Evolutionary conservation across 2,113 vertebrate species (phyloP), one percentile per base, ranked within the genome.

Genomic region (Syngnathus floridae): DNA sequence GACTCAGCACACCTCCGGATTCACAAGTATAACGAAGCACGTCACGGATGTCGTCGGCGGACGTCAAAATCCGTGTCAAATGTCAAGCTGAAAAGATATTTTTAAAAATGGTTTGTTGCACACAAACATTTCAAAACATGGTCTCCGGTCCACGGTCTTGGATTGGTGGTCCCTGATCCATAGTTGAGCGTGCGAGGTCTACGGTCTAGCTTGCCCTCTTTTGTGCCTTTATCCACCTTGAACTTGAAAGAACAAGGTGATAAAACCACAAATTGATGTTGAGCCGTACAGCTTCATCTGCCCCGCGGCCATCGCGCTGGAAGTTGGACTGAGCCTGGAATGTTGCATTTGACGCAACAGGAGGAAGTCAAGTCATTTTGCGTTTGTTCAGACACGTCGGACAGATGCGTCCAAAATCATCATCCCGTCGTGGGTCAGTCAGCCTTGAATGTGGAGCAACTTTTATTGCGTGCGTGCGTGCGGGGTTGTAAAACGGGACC

Each of bases 1-100:
- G 82, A 87, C 67, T 86, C 75, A 83, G 62, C 14, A 4, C 13
- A 6, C 8, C 61, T 63, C 48, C 49, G 38, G 51, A 73, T 7
- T 0, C 38, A 19, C 69, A 54, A 56, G 72, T 63, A 22, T 8
- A 67, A 65, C 19, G 0, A 37, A 71, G 14, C 9, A 11, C 58
- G 60, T 72, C 56, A 56, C 11, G 40, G 63, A 41, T 67, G 67
- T 40, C 12, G 26, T 61, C 16, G n/a, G 35, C 38, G 37, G n/a
- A 41, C 58, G 58, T 60, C 58, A 41, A n/a, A 36, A 3, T 13
- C 48, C 48, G 9, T 49, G 48, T n/a, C 48, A n/a, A 49, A 49
- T 21, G 48, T 49, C 19, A 2, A 3, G 19, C 12, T 35, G 16
- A 57, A 36, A 37, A 19, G 48, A 9, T 46, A 6, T 4, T 14